Conservation (phyloP, 2,888 invertebrate species). For the Pteria penguin region DNA sequence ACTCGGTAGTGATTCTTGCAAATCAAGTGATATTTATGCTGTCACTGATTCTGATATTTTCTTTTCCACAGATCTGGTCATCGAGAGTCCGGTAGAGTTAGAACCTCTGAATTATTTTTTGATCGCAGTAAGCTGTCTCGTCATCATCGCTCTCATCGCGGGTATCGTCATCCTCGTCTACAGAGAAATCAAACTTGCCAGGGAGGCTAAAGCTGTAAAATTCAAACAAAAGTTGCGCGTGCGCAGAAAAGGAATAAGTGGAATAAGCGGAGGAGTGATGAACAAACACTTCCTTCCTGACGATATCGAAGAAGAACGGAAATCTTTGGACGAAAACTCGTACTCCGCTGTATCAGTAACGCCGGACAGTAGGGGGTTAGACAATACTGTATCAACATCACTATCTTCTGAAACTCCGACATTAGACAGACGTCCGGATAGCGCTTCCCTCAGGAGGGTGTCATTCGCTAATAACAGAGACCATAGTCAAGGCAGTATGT, state of each 20-base stretch:
- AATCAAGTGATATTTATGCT: too few species aligned
- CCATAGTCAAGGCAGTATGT: background rate
- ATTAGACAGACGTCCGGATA: background rate
- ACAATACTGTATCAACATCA: background rate
- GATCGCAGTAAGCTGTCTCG: constrained; percentile 40
- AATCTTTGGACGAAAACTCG: background rate
- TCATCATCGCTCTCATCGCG: constrained; percentile 39
- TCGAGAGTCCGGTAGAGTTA: constrained; percentile 45
- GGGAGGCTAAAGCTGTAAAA: constrained; percentile 29
- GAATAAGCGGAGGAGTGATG: constrained; percentile 18
- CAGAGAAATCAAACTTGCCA: constrained; percentile 41
- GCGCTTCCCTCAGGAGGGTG: background rate
- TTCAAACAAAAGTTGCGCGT: constrained; percentile 51
- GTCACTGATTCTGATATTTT: background rate
- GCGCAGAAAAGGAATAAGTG: constrained; percentile 54
- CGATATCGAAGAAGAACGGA: background rate
- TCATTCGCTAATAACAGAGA: background rate
- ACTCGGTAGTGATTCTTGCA: too few species aligned
- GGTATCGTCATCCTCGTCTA: constrained; percentile 45
- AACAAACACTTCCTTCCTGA: constrained; percentile 11
- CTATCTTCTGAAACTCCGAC: background rate
- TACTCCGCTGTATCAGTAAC: background rate
- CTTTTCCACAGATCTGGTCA: constrained; percentile 46
- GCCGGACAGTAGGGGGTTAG: background rate
- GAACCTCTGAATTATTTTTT: constrained; percentile 49